Evolutionary conservation across 1,140 invertebrate genomes (phyloP).

Genomic region (Scaptomyza pallida): DNA sequence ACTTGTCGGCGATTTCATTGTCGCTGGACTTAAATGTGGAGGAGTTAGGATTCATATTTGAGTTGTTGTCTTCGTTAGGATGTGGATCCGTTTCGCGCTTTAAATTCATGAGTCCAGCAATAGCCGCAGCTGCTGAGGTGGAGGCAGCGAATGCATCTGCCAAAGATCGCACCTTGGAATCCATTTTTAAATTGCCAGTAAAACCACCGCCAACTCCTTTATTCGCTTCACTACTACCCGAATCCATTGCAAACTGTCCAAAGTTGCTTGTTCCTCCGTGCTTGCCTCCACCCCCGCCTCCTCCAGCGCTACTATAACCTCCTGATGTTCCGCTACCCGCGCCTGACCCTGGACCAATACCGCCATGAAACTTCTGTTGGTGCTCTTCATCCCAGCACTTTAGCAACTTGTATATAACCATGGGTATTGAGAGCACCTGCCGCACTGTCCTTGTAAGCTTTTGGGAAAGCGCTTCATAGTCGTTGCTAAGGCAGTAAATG

Average conservation of each 20-base stretch:
- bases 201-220: constrained; percentile 48
- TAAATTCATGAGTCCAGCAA: constrained; percentile 63
- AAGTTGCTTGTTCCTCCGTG: constrained; percentile 39
- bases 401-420: constrained; percentile 90
- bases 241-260: constrained; percentile 57
- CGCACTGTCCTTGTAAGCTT: constrained; percentile 94
- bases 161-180: constrained; percentile 59
- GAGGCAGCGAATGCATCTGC: constrained; percentile 67
- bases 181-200: constrained; percentile 59
- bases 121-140: constrained; percentile 67
- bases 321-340: constrained; percentile 81
- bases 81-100: constrained; percentile 71
- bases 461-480: constrained; percentile 87
- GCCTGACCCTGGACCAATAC: constrained; percentile 83
- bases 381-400: constrained; percentile 87
- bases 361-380: constrained; percentile 84
- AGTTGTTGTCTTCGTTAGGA: constrained; percentile 9
- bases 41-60: neutral
- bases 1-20: constrained; percentile 78
- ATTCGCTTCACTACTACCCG: constrained; percentile 15
- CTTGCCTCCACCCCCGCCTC: constrained; percentile 13
- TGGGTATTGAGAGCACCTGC: constrained; percentile 94
- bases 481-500: constrained; percentile 86
- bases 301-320: constrained; percentile 34
- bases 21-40: constrained; percentile 46